phyloP scores from a whole-genome alignment of 2,888 invertebrate species.

The Philopedon plagiatum region DNA sequence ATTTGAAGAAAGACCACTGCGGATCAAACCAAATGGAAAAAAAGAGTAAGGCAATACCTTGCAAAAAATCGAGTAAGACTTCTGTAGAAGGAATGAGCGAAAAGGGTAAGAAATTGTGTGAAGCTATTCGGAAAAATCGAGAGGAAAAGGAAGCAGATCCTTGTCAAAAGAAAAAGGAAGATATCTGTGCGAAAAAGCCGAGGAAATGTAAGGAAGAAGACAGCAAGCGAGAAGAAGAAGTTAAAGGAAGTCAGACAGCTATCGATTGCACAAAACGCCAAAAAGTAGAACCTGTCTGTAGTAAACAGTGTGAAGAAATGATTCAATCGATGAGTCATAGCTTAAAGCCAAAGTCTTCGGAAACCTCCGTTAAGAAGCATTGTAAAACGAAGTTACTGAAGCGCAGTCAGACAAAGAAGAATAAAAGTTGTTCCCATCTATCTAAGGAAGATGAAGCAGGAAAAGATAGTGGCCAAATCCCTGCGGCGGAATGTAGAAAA shows the following conservation, averaged over 20 bases:
- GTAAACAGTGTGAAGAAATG: too few relatives aligned
- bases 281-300: too few relatives aligned
- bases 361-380: too few relatives aligned
- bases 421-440: not conserved
- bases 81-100: not conserved
- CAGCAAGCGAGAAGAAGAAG: not conserved
- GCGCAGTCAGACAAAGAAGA: not conserved
- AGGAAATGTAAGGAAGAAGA: too few relatives aligned
- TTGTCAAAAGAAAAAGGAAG: not conserved
- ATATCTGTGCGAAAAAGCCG: not conserved
- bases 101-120: not conserved
- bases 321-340: too few relatives aligned
- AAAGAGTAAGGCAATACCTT: too few relatives aligned
- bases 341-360: too few relatives aligned
- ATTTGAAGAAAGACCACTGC: too few relatives aligned
- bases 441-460: not conserved
- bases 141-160: not conserved
- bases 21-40: too few relatives aligned
- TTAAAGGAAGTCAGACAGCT: too few relatives aligned
- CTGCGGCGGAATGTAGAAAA: not conserved
- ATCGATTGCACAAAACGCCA: too few relatives aligned
- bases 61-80: not conserved
- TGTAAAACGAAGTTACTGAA: too few relatives aligned
- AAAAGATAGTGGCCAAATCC: not conserved
- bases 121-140: not conserved